Base-by-base conservation (phyloP, 2,113 vertebrate genomes). In the Amphiprion ocellaris region DNA sequence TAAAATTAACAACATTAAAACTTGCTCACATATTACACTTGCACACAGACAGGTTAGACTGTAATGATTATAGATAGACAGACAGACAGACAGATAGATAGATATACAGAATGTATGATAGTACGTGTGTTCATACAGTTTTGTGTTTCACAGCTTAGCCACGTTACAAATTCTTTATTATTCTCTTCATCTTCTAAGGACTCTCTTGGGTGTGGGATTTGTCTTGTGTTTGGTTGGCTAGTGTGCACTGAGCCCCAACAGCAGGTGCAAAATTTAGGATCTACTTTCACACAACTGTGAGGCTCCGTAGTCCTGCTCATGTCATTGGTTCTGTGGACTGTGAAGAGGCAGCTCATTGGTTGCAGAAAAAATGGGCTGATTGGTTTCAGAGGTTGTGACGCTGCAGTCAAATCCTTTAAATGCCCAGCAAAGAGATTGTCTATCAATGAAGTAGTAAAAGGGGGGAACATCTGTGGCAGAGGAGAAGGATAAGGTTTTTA, bases 391-490 rank as follows among this genome's bases (percentile, higher is more conserved):
- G 72, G 59, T 52, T 39, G 41, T 83, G 92, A 93, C 90, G 83
- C 77, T 41, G 60, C 65, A 52, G 65, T 67, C 37, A 23, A 61
- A 55, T 47, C 71, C 87, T 88, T 86, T 95, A 95, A 87, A 95
- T 89, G 88, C 62, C 23, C 4, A 8, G 47, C 53, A 23, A 52
- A 59, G 80, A 90, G 88, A 86, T 84, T 75, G 85, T 91, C 89
- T 92, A 77, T 96, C 94, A 96, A 97, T 97, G 96, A 95, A 95
- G 89, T 91, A 89, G 87, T 89, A 85, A 87, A 87, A 74, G 90
- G 8, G 53, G 88, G 86, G 83, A 28, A 83, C 85, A 15, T 77
- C 68, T 83, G 86, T 74, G 71, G 72, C 21, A 50, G 80, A 86
- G 50, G 63, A 72, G 58, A 88, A 82, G 79, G 72, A 64, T 76